Base-by-base conservation (phyloP, 2,888 invertebrate genomes). In the Pseudeuparius sepicola region DNA sequence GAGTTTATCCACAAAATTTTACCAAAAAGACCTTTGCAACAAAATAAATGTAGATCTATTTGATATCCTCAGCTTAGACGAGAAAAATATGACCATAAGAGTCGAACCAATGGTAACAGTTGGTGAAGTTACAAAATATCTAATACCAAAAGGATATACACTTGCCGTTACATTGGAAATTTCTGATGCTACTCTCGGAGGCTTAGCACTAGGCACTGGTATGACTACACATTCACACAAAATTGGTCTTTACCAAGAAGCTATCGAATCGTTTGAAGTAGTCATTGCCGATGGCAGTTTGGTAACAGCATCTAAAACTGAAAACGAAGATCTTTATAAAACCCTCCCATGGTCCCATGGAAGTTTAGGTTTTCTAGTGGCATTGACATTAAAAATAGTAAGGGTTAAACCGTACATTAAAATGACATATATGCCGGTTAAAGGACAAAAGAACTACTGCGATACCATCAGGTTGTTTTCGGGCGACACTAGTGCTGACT, bases 211-310 rank as follows among this genome's bases (percentile, higher is more conserved):
- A 53, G 78, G 76, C 9, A 73, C 73, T 1, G 78, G 78, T n/a
- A 79, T 79, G 78, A 78, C 78, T 1, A 78, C 78, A 0, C 75
- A 78, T 57, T 78, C 78, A 0, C 78, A 79, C 57, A 75, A 76
- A 54, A 73, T 71, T 7, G 78, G 78, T 11, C 64, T 79, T 14
- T 79, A 75, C 59, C 78, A 78, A 51, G 79, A 79, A 55, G 71
- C 69, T 1, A 67, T 79, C 29, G 61, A 61, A 4, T 70, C 73
- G 36, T 79, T 76, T 57, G 78, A 80, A 49, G 70, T 78, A 0
- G 68, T 79, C 2, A 57, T 76, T 2, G 70, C 67, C 1, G 73
- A 77, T 56, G 78, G 78, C 1, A 67, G 69, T 29, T 50, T 75
- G 17, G 69, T 75, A 7, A 67, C 59, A 9, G 75, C 71, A 27